Conservation (phyloP, 2,888 invertebrate genomes). For the Tipula helvola region DNA sequence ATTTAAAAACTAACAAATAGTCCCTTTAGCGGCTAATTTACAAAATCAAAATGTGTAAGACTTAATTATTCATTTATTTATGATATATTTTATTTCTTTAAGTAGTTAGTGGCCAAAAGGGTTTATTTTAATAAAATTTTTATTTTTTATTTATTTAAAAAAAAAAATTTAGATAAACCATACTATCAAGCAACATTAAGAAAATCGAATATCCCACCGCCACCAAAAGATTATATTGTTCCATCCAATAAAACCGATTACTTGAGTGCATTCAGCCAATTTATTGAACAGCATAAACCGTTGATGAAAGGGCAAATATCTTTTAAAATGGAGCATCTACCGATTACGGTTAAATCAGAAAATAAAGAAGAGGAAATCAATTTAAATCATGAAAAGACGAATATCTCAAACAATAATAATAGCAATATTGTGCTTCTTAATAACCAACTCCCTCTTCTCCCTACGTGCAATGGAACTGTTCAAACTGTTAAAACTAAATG, state of each 20-base stretch:
- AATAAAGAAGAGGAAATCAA: background rate
- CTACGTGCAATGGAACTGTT: background rate
- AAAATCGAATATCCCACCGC: background rate
- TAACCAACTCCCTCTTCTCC: background rate
- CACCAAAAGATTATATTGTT: background rate
- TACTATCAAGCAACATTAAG: background rate
- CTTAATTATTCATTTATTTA: background rate
- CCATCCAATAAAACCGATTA: background rate
- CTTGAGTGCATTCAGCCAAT: background rate
- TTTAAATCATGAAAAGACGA: background rate
- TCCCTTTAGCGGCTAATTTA: background rate
- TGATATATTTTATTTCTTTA: background rate
- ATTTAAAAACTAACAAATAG: background rate
- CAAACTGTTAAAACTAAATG: background rate
- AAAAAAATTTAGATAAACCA: background rate
- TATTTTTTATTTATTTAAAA: background rate
- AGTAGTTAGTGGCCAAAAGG: background rate
- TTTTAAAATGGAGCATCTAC: background rate
- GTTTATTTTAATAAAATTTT: background rate
- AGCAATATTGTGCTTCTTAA: background rate
- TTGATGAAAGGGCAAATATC: background rate
- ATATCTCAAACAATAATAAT: background rate
- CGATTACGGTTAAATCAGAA: background rate
- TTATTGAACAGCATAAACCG: background rate
- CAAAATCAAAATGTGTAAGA: background rate